Evolutionary conservation across 2,888 invertebrate genomes (phyloP).

Genomic region (Pecten maximus): DNA sequence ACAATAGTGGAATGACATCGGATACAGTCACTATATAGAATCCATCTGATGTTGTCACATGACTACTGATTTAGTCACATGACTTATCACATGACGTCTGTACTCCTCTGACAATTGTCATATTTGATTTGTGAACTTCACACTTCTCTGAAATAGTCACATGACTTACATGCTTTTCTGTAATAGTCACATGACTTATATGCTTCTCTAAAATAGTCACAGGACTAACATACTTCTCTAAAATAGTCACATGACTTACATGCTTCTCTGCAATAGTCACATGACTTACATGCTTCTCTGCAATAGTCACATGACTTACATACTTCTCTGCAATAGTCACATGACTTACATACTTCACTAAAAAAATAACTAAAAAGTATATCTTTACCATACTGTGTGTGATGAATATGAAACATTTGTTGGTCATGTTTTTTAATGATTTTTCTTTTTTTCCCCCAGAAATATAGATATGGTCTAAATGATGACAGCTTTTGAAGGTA

Average conservation of each 20-base stretch:
- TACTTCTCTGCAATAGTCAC: not conserved
- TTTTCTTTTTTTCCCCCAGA: not conserved
- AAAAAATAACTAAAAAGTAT: too few species aligned
- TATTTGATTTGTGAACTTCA: too few species aligned
- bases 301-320: not conserved
- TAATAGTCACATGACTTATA: not conserved
- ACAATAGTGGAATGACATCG: not conserved
- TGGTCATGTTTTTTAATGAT: not conserved
- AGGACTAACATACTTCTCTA: not conserved
- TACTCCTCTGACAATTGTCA: too few species aligned
- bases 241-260: not conserved
- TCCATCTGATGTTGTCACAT: too few species aligned
- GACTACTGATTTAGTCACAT: too few species aligned
- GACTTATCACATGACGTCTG: too few species aligned
- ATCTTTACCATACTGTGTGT: not conserved
- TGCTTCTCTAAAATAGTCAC: not conserved
- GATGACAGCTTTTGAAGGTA: not conserved
- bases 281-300: not conserved
- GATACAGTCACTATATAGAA: not conserved
- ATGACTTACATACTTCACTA: conserved; percentile 2
- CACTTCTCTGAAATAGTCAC: not conserved
- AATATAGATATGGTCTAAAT: not conserved
- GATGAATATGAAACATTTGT: not conserved
- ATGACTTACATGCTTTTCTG: not conserved
- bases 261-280: not conserved